Conservation (phyloP, 2,888 invertebrate genomes). For the Scrobipalpa atriplicella region DNA sequence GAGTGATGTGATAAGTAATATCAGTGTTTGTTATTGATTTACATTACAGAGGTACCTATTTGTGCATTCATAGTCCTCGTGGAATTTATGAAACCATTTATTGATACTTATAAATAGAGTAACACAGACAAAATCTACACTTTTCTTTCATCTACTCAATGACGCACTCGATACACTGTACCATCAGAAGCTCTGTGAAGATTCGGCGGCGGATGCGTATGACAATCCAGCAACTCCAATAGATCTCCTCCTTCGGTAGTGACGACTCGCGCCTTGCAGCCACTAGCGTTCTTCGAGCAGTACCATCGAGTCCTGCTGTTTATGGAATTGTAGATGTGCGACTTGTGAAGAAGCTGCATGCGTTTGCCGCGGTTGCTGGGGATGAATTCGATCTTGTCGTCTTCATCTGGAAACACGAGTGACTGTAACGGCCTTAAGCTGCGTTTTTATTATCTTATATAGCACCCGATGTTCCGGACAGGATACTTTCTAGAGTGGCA, state of each 20-base stretch:
- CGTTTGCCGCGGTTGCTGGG: constrained; percentile 39
- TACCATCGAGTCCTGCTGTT: constrained; percentile 36
- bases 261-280: constrained; percentile 34
- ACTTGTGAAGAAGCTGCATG: constrained; percentile 37
- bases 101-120: no score
- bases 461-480: no score
- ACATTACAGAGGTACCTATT: no score
- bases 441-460: no score
- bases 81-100: no score
- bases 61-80: no score
- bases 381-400: constrained; percentile 30
- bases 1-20: background rate
- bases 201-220: constrained; percentile 36
- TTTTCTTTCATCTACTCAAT: no score
- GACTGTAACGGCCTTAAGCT: no score
- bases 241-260: constrained; percentile 28
- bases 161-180: constrained; percentile 26
- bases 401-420: background rate
- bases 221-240: constrained; percentile 29
- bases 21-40: no score
- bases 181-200: constrained; percentile 35
- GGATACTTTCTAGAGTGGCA: no score
- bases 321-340: constrained; percentile 34
- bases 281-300: constrained; percentile 35
- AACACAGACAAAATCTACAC: no score